Evolutionary conservation across 53 echinoderm and acorn worm species (phyloP).

Genomic region (Echinometra lucunter): DNA sequence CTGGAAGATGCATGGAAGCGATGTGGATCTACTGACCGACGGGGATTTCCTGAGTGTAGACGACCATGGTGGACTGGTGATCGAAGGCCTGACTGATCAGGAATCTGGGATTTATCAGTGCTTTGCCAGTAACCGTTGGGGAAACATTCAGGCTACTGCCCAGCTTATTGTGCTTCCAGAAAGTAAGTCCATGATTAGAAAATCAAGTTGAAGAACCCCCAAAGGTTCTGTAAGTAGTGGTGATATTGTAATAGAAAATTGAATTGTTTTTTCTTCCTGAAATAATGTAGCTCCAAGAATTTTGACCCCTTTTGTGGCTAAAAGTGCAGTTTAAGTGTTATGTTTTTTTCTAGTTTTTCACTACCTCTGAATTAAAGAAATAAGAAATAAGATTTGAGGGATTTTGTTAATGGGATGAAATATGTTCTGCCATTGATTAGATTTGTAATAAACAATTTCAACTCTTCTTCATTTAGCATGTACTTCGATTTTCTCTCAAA

Average conservation of each 20-base stretch:
- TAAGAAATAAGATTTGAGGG: not conserved
- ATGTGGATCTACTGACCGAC: conserved; percentile 47
- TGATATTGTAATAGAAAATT: too few relatives aligned
- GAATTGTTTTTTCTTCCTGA: too few relatives aligned
- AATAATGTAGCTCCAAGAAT: too few relatives aligned
- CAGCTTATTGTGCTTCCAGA: conserved; percentile 81
- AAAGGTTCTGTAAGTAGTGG: not conserved
- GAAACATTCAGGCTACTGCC: conserved; percentile 84
- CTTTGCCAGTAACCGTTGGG: conserved; percentile 80
- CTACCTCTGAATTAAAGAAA: too few relatives aligned
- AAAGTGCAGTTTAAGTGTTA: too few relatives aligned
- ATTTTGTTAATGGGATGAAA: not conserved
- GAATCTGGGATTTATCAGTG: conserved; percentile 93
- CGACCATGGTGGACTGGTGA: conserved; percentile 75
- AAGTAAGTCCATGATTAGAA: conserved; percentile 70
- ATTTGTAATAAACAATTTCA: not conserved
- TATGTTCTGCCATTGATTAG: not conserved
- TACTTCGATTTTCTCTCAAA: not conserved
- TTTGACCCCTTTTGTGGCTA: too few relatives aligned
- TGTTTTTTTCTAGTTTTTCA: too few relatives aligned
- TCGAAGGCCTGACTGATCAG: conserved; percentile 52
- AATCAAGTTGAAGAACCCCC: not conserved
- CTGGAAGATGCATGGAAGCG: conserved; percentile 79
- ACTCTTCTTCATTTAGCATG: not conserved
- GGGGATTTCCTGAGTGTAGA: conserved; percentile 52